These are phyloP conservation scores for Luperina testacea DNA, from an alignment of 2,888 invertebrate genomes.

Conservation along the genomic window DNA sequence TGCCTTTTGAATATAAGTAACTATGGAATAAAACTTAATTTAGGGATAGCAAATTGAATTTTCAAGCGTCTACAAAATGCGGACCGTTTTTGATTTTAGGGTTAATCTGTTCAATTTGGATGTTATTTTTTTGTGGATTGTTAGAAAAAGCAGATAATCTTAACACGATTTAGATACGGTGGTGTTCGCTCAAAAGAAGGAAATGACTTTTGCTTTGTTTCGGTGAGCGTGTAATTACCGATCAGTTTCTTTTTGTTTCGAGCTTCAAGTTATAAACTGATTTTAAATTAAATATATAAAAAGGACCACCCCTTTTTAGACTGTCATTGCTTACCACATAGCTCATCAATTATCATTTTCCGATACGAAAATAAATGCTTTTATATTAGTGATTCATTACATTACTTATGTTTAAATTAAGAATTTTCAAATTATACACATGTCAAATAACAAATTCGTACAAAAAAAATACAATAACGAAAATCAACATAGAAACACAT, in stretches of 20 bases:
- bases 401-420: background rate
- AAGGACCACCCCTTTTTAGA: slow-evolving; percentile 70
- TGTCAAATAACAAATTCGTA: background rate
- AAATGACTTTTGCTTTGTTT: slow-evolving; percentile 82
- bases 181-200: slow-evolving; percentile 75
- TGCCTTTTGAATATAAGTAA: slow-evolving; percentile 53
- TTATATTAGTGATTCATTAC: background rate
- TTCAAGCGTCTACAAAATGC: slow-evolving; percentile 48
- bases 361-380: background rate
- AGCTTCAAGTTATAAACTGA: slow-evolving; percentile 65
- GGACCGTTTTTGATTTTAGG: slow-evolving; percentile 53
- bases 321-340: background rate
- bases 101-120: slow-evolving; percentile 52
- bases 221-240: slow-evolving; percentile 80
- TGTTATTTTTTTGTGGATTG: slow-evolving; percentile 40
- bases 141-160: slow-evolving; percentile 52
- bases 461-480: background rate
- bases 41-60: slow-evolving; percentile 60
- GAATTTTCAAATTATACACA: background rate
- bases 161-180: slow-evolving; percentile 70
- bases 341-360: background rate
- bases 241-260: slow-evolving; percentile 79
- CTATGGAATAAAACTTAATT: slow-evolving; percentile 51
- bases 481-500: background rate
- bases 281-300: slow-evolving; percentile 68